A percentile compares a stretch with the other conserved stretches of the same genome.
Conservation (phyloP, 2,888 invertebrate species). For the Pheosia tremula region DNA sequence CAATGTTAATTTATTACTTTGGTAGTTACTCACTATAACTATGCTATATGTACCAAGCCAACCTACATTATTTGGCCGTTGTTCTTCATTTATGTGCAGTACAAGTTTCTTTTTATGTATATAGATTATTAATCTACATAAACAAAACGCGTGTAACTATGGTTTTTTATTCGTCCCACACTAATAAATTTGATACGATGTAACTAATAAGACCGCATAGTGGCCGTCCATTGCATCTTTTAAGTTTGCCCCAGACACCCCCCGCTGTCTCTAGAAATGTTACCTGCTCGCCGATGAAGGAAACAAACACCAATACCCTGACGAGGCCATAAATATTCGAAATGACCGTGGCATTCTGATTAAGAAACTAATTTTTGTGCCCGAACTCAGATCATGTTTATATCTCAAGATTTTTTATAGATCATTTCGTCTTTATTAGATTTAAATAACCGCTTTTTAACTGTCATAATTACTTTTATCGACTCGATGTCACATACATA, state of each 20-base stretch:
- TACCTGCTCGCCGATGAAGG: conserved; percentile 70
- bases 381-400: conserved; percentile 49
- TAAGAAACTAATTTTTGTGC: conserved; percentile 73
- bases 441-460: conserved; percentile 29
- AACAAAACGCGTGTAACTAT: conserved; percentile 15
- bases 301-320: conserved; percentile 75
- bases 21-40: no score
- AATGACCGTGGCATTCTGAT: conserved; percentile 70
- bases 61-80: no score
- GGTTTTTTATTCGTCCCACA: conserved; percentile 29
- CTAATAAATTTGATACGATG: conserved; percentile 41
- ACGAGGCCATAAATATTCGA: conserved; percentile 72
- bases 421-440: conserved; percentile 37
- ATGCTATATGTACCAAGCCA: no score
- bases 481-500: conserved; percentile 1
- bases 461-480: conserved; percentile 5
- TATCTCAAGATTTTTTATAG: conserved; percentile 46
- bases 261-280: conserved; percentile 72
- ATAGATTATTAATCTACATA: background rate
- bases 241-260: conserved; percentile 65
- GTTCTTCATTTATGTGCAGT: no score
- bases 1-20: no score
- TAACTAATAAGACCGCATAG: conserved; percentile 31
- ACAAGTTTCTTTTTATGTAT: background rate
- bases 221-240: conserved; percentile 55